Evolutionary conservation across 1,140 invertebrate species (phyloP).

Genomic region (Drosophila melanogaster): DNA sequence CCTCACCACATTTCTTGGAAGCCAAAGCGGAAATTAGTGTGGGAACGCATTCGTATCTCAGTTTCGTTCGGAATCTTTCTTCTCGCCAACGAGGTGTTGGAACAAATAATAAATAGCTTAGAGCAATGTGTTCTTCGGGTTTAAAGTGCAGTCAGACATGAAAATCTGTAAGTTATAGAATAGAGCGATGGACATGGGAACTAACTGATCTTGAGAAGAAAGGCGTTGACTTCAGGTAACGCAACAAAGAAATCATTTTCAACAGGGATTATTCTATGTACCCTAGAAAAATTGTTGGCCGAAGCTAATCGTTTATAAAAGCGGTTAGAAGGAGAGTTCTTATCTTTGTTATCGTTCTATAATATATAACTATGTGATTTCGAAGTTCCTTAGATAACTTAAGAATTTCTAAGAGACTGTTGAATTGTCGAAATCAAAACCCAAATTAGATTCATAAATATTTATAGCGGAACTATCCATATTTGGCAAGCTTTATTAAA

Average conservation of each 20-base stretch:
- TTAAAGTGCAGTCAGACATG: slow-evolving; percentile 56
- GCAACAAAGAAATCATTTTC: slow-evolving; percentile 19
- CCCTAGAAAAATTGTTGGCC: slow-evolving; percentile 3
- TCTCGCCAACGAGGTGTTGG: slow-evolving; percentile 54
- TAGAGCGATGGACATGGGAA: slow-evolving; percentile 25
- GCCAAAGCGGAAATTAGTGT: slow-evolving; percentile 66
- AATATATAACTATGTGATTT: background rate
- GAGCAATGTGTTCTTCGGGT: slow-evolving; percentile 27
- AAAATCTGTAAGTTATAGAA: slow-evolving; percentile 23
- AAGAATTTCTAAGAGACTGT: background rate
- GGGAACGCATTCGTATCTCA: slow-evolving; percentile 55
- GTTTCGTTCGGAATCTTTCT: slow-evolving; percentile 22
- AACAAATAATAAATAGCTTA: slow-evolving; percentile 51
- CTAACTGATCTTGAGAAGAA: slow-evolving; percentile 32
- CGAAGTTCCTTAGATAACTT: background rate
- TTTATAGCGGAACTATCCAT: slow-evolving; percentile 10
- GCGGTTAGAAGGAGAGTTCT: background rate
- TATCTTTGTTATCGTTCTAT: background rate
- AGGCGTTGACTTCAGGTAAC: slow-evolving; percentile 9
- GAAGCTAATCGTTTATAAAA: background rate
- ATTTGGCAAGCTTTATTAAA: background rate
- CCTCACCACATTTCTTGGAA: slow-evolving; percentile 53
- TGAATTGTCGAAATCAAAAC: background rate
- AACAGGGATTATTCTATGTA: background rate
- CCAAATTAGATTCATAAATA: background rate